phyloP scores from a whole-genome alignment of 2,888 invertebrate species.

The Nephrocerus scutellatus region DNA sequence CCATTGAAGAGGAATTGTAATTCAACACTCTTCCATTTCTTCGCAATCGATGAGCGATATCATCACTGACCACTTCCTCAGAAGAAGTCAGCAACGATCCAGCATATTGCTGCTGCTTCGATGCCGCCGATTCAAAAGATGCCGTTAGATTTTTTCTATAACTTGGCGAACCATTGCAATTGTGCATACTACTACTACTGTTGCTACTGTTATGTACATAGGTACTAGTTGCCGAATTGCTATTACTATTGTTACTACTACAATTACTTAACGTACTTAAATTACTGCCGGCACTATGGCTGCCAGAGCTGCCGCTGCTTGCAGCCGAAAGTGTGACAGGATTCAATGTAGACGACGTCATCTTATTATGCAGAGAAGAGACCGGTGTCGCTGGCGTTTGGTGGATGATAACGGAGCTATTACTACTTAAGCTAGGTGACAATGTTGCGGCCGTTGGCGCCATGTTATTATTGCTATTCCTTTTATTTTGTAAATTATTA shows the following conservation, averaged over 20 bases:
- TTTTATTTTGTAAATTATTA: no score
- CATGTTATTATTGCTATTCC: constrained; percentile 4
- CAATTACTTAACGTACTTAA: constrained; percentile 31
- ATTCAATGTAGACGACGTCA: constrained; percentile 4
- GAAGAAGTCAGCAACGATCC: constrained; percentile 16
- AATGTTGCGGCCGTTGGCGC: constrained; percentile 4
- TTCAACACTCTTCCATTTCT: constrained; percentile 13
- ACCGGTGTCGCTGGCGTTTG: constrained; percentile 14
- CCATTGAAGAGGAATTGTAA: background rate
- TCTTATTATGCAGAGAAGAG: constrained; percentile 8
- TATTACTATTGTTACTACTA: constrained; percentile 26
- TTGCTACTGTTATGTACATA: constrained; percentile 8
- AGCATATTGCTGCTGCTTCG: constrained; percentile 20
- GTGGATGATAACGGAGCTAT: constrained; percentile 4
- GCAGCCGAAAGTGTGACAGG: constrained; percentile 13
- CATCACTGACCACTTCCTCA: background rate
- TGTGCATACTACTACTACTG: constrained; percentile 17
- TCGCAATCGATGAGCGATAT: constrained; percentile 14
- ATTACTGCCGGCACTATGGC: constrained; percentile 23
- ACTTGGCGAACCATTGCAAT: constrained; percentile 28
- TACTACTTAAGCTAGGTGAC: constrained; percentile 7
- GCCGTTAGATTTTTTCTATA: constrained; percentile 43
- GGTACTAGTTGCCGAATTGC: no score
- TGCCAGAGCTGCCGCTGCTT: constrained; percentile 28
- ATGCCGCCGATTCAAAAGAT: constrained; percentile 35